Evolutionary conservation across 2,797 vertebrate genomes (phyloP), one percentile per base, ranked within the genome.

Genomic region (Zenarchopterus dispar): DNA sequence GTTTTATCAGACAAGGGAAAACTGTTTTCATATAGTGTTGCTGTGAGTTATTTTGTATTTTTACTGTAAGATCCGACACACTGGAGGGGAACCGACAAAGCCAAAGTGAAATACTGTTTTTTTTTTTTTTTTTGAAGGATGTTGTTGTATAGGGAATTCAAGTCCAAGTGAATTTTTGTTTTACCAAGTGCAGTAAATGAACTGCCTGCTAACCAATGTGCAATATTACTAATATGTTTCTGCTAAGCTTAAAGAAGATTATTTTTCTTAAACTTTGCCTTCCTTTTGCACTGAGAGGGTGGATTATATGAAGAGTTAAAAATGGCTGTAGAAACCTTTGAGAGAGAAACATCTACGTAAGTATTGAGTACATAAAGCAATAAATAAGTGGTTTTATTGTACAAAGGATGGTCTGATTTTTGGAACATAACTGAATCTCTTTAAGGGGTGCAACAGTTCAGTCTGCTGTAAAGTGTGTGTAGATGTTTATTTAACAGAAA

Each of bases 1-100:
- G 55, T 74, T 81, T 80, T 79, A 77, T 74, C 48, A 57, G 57
- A 66, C 10, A 56, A 69, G 72, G 70, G 61, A 75, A 54, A 6
- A 45, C 31, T 50, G 6, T 63, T 58, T 51, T 73, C 8, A 36
- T 16, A 26, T 43, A 19, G 22, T 52, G 5, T 53, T 62, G n/a
- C 21, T 64, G 8, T 54, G 50, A 22, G 19, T 62, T 51, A n/a
- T 68, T 61, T 60, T 80, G 61, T 73, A 43, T 76, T 84, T 84
- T 91, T 89, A 93, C 91, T 94, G 91, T 94, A 92, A 81, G 73
- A 77, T 80, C 70, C 73, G 60, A 73, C 84, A 93, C 93, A 94
- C 93, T 93, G 93, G 91, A 93, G 70, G 67, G 62, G 67, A 86
- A 84, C 58, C 76, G 84, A 85, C 72, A 47, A 89, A 85, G 78